phyloP scores from a whole-genome alignment of 2,113 vertebrate genomes.

The Megaptera novaeangliae region DNA sequence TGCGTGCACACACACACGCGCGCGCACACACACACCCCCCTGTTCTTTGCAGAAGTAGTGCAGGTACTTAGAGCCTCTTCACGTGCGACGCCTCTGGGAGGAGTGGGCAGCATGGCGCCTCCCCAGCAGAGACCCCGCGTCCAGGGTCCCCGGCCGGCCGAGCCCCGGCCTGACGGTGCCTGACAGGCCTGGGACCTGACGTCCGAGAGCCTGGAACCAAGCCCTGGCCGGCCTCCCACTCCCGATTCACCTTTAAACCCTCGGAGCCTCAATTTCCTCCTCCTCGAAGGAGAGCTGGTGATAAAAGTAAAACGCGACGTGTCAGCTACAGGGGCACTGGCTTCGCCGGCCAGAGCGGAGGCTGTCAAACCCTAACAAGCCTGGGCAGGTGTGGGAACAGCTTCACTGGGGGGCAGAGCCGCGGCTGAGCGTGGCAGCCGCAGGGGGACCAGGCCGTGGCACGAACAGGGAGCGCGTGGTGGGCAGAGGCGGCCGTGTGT shows the following conservation, averaged over 20 bases:
- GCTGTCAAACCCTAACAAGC: background rate
- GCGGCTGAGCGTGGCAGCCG: too few species aligned
- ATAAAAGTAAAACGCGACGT: background rate
- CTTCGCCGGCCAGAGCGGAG: fast-evolving
- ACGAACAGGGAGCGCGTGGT: fast-evolving
- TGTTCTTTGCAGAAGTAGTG: background rate
- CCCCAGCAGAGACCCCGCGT: background rate
- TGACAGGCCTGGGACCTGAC: background rate
- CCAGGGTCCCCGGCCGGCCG: background rate
- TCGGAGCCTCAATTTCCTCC: background rate
- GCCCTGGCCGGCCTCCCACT: background rate
- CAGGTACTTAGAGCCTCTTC: background rate
- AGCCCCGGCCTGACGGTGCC: fast-evolving
- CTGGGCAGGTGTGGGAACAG: fast-evolving
- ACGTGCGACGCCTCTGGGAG: fast-evolving
- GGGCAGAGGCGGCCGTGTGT: background rate
- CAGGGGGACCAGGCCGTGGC: background rate
- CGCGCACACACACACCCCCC: background rate
- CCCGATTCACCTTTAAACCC: background rate
- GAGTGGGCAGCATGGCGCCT: background rate
- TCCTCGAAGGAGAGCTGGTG: background rate
- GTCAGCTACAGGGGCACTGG: background rate
- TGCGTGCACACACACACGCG: fast-evolving
- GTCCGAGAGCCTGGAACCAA: background rate
- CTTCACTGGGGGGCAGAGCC: background rate